These are phyloP conservation scores for Eutolmus rufibarbis DNA, from an alignment of 2,888 invertebrate species.

Conservation along the genomic window DNA sequence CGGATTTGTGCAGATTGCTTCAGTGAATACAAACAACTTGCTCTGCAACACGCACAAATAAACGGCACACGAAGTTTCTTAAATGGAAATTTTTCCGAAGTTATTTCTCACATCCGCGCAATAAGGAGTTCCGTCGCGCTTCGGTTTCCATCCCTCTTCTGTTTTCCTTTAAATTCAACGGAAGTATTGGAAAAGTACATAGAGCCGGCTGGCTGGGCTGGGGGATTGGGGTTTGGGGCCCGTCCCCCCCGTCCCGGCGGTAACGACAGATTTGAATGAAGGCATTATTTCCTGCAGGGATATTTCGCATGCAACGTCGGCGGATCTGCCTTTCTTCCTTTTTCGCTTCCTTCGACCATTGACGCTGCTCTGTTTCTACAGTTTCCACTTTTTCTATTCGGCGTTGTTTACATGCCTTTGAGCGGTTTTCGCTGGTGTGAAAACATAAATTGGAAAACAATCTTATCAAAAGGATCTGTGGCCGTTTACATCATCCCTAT, in stretches of 20 bases:
- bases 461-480: conserved; percentile 46
- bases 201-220: not conserved
- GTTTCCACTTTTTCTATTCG: conserved; percentile 43
- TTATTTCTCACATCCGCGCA: conserved; percentile 35
- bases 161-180: conserved; percentile 17
- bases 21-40: conserved; percentile 34
- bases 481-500: conserved; percentile 21
- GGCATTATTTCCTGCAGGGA: conserved; percentile 38
- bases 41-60: conserved; percentile 22
- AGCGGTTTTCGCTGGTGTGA: conserved; percentile 51
- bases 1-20: conserved; percentile 37
- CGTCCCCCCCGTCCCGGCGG: not conserved
- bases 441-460: conserved; percentile 54
- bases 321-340: not conserved
- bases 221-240: not conserved
- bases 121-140: conserved; percentile 11
- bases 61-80: conserved; percentile 42
- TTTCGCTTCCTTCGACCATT: conserved; percentile 41
- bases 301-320: conserved; percentile 28
- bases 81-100: conserved; percentile 44
- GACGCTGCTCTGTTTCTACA: conserved; percentile 45
- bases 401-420: conserved; percentile 47
- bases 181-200: conserved; percentile 31
- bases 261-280: conserved; percentile 37
- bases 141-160: conserved; percentile 17